These are phyloP conservation scores for Galbula dea DNA, from an alignment of 2,113 vertebrate genomes.

Conservation along the genomic window DNA sequence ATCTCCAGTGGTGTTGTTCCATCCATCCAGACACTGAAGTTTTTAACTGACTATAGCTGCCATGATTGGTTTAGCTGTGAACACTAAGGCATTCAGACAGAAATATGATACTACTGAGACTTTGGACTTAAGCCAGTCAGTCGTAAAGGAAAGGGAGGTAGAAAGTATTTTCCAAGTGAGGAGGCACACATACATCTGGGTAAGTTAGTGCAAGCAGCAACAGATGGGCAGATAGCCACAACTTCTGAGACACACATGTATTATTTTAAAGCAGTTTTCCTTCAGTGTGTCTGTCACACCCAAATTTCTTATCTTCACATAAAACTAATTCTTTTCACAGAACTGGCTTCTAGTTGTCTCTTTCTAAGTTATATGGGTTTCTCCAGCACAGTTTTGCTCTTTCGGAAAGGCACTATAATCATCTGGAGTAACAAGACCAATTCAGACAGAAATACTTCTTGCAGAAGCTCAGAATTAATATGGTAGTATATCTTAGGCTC, in stretches of 20 bases:
- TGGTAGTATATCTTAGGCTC: neutral
- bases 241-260: slow-evolving; percentile 1
- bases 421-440: neutral
- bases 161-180: slow-evolving; percentile 38
- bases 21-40: neutral
- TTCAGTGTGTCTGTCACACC: neutral
- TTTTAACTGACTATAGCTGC: neutral
- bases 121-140: slow-evolving; percentile 25
- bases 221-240: slow-evolving; percentile 36
- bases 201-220: slow-evolving; percentile 10
- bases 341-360: neutral
- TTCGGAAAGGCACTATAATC: neutral
- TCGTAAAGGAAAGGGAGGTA: neutral
- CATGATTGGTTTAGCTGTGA: slow-evolving; percentile 32
- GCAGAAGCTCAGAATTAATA: neutral
- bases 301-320: neutral
- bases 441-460: neutral
- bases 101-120: neutral
- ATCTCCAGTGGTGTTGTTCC: neutral
- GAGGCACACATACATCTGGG: slow-evolving; percentile 22
- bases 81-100: slow-evolving; percentile 25
- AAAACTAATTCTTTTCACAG: slow-evolving; percentile 18
- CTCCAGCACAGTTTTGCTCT: neutral
- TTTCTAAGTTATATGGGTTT: neutral
- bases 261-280: slow-evolving; percentile 27